Base-by-base conservation (phyloP, 2,888 invertebrate species). In the Lochmaea crataegi region DNA sequence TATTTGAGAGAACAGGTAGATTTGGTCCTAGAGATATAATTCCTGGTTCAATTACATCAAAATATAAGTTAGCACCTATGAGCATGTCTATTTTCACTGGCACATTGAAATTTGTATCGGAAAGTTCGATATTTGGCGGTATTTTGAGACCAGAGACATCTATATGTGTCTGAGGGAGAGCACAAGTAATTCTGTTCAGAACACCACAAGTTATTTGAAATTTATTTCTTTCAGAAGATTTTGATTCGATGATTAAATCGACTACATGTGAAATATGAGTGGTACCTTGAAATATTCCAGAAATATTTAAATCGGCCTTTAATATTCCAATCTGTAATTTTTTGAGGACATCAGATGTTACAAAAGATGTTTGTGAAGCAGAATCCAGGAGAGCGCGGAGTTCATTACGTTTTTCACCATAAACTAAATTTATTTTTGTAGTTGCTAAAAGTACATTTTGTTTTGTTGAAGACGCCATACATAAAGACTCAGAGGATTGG, bases 11-110 rank as follows among this genome's bases (percentile, higher is more conserved):
- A 48, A 48, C 14, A 48, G 48, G 14, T 48, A n/a, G 48, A 5
- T 48, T 48, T n/a, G n/a, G 48, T 48, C 48, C 48, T 48, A 48
- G 48, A 48, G 48, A 48, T 3, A 48, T 48, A 48, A 48, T 48
- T n/a, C 48, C 48, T 48, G 48, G 2, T 48, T 48, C 12, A 42
- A 42, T 42, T 42, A 42, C 42, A 42, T 42, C 26, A 5, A 26
- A 26, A 26, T 2, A 26, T 26, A 26, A 26, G 26, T 26, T 4
- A 26, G 26, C 42, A 11, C 42, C 42, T 42, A 42, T 42, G 42
- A 42, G 42, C 42, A 26, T 26, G 4, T 26, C 26, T 26, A 26
- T 26, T 5, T 26, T 26, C 26, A 2, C 26, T 26, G 26, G 26
- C 26, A 42, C 42, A 42, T 42, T 26, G 26, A 26, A 26, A 26